Base-by-base conservation (phyloP, 2,113 vertebrate genomes). In the Pollimyrus isidori region DNA sequence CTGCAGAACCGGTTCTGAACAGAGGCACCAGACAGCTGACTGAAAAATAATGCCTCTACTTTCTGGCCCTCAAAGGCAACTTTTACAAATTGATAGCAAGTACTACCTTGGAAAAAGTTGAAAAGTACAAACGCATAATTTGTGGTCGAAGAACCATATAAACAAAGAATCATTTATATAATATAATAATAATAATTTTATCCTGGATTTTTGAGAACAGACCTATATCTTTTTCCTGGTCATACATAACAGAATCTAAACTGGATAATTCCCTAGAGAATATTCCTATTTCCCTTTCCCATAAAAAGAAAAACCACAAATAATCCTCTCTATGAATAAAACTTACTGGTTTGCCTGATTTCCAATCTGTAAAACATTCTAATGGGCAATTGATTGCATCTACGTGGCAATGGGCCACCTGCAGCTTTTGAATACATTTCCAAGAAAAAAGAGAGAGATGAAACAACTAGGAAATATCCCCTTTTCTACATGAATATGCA, bases 401-500 rank as follows among this genome's bases (percentile, higher is more conserved):
- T 88, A 88, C 17, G 94, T 95, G 93, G 94, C 93, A 93, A 90
- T 91, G 91, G 94, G 93, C 95, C 96, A 96, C 95, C 95, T 96
- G 96, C 95, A 95, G 95, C 93, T 95, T 95, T 89, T 83, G 94
- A 95, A 96, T 96, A 95, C 93, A 95, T 95, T 95, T 96, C 92
- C 91, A 93, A 91, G 85, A 91, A 45, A 90, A 83, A 89, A 88
- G 87, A 30, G 89, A n/a, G 82, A 84, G 93, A 91, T 88, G 86
- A 92, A 85, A 92, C 91, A 93, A 89, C 65, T 90, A 93, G 94
- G 94, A 95, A 95, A 95, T 95, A 95, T 95, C 95, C 93, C 94
- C 94, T 93, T 69, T 92, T 91, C 94, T 92, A 92, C 95, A 96
- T 95, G 95, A 96, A 96, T 96, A 96, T 96, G 95, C 95, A 96